Conservation (phyloP, 2,888 invertebrate species). For the Chloromyia formosa region DNA sequence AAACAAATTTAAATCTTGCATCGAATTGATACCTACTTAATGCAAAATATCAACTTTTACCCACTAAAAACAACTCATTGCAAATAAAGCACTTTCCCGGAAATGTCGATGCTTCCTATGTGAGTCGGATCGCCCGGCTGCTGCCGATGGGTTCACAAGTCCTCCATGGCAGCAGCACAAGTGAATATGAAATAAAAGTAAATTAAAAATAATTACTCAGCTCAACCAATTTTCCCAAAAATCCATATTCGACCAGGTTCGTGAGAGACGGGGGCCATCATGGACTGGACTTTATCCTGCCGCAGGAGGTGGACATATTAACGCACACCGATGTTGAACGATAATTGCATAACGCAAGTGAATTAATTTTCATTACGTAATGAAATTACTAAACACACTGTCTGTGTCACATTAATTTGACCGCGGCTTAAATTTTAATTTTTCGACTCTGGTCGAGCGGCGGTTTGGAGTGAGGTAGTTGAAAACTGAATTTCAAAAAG, state of each 20-base stretch:
- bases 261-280: background rate
- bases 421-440: conserved; percentile 49
- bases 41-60: conserved; percentile 19
- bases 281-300: no score
- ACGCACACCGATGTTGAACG: conserved; percentile 6
- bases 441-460: conserved; percentile 9
- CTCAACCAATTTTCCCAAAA: conserved; percentile 32
- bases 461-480: background rate
- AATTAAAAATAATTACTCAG: conserved; percentile 39
- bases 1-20: conserved; percentile 9
- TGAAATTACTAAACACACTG: conserved; percentile 50
- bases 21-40: conserved; percentile 3
- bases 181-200: conserved; percentile 36
- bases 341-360: conserved; percentile 46
- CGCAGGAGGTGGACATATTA: background rate
- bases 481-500: background rate
- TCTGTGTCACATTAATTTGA: conserved; percentile 49
- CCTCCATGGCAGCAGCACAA: background rate
- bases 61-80: background rate
- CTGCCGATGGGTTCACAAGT: background rate
- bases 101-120: background rate
- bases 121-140: background rate
- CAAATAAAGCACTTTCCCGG: conserved; percentile 5
- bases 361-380: conserved; percentile 51
- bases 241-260: conserved; percentile 20